A percentile compares a stretch with the other conserved stretches of the same genome.
These are phyloP conservation scores for Tridacna gigas DNA, from an alignment of 2,888 invertebrate species.

Conservation along the genomic window DNA sequence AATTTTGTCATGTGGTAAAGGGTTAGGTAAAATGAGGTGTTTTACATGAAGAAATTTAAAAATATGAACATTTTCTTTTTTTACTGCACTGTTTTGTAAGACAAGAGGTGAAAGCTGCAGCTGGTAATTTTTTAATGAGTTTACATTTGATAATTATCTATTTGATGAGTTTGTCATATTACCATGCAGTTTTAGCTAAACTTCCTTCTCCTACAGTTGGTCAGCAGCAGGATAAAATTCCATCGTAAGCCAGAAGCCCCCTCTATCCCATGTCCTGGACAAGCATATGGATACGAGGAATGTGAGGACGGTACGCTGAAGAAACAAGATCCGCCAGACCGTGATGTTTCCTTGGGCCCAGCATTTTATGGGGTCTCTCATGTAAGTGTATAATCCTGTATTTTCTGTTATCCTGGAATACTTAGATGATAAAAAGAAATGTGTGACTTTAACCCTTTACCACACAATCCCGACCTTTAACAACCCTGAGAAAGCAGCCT, in stretches of 20 bases:
- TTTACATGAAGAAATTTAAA: too few relatives aligned
- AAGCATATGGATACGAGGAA: conserved; percentile 85
- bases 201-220: conserved; percentile 64
- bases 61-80: too few relatives aligned
- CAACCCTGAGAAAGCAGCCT: background rate
- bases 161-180: too few relatives aligned
- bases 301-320: conserved; percentile 83
- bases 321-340: conserved; percentile 83
- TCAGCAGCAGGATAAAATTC: conserved; percentile 80
- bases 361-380: conserved; percentile 81
- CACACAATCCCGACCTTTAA: background rate
- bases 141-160: too few relatives aligned
- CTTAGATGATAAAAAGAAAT: background rate
- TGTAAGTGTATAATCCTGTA: too few relatives aligned
- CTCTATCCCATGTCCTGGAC: conserved; percentile 84
- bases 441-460: background rate
- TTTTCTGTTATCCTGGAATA: too few relatives aligned
- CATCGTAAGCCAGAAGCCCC: conserved; percentile 84
- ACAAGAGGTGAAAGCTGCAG: too few relatives aligned
- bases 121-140: too few relatives aligned
- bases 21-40: too few relatives aligned
- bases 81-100: too few relatives aligned
- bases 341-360: conserved; percentile 83
- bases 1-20: too few relatives aligned
- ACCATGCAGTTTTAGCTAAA: too few relatives aligned